Base-by-base conservation (phyloP, 2,888 invertebrate species). In the Philhelius pedissequus region DNA sequence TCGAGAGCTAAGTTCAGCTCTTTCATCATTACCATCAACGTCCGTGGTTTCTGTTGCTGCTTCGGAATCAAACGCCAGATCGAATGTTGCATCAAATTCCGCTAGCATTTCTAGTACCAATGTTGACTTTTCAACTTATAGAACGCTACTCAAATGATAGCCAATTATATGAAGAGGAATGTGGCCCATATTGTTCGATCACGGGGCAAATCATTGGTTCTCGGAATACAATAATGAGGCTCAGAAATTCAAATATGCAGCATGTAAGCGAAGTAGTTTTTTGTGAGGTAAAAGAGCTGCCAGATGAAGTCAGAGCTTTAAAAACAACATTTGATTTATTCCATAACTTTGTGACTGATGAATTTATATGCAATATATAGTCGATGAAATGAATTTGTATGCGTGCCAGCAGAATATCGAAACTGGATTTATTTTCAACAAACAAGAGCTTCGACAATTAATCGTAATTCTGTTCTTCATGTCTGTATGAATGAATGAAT, bases 321-420 rank as follows among this genome's bases (percentile, higher is more conserved):
- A 35, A 13, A 45, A 45, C 60, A 60, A 43, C n/a, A 40, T 60
- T 60, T 40, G 40, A 60, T 60, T 38, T 20, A 5, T 58, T 58
- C n/a, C 50, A 27, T 27, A 18, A 25, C n/a, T 27, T 27, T 50
- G n/a, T 60, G 27, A 40, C 43, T 43, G n/a, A 43, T 60, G 43
- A 43, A 60, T 43, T 43, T 13, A n/a, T n/a, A 25, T 43, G 27
- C 15, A 43, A 22, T 25, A 38, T 43, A 13, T 43, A 20, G 43
- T 43, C 7, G 60, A 43, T 40, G 4, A 60, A 27, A 27, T 60
- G 25, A 40, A 43, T 25, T 15, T 60, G 20, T 43, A 43, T 43
- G 15, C 40, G 11, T 13, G 11, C 13, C 35, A 35, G 35, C 35
- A 35, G 13, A 35, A 35, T 3, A 35, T 35, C 11, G 45, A 62